Base-by-base conservation (phyloP, 92 coral and sea anemone genomes). In the Diadumene lineata region DNA sequence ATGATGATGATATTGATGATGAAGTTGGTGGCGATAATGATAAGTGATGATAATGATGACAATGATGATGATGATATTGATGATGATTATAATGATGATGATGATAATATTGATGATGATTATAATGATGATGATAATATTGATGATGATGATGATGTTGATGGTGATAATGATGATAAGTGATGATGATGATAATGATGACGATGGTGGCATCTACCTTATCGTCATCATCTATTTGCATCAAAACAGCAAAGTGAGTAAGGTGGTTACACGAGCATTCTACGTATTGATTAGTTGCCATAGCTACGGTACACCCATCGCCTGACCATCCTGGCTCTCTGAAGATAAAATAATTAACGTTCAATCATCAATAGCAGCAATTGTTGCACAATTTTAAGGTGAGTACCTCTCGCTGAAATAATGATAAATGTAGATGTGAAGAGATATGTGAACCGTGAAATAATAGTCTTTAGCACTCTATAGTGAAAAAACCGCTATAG, bases 221-320 rank as follows among this genome's bases (percentile, higher is more conserved):
- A 58, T 74, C 32, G 9, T 60, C 44, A n/a, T 74, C 23, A 2
- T 50, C 28, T 17, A 28, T 23, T 74, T 50, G 69, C 70, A 74
- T 44, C 2, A 74, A 70, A 27, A 74, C 79, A 24, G 79, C 79
- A 62, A 74, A 74, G 25, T 61, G 60, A 26, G 79, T 74, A 26
- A 74, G 44, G 50, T 74, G 79, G 43, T 74, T 74, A 62, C 79
- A 74, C 28, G 79, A 74, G 31, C 79, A 74, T 11, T 60, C 60
- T 7, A 63, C 70, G 70, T 61, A 31, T 15, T 25, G 38, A 1
- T 61, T 65, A 6, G 77, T 72, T 50, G 33, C 60, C 51, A 2
- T 57, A 67, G 28, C 31, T 23, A 61, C 69, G 7, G 31, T 24
- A 29, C 78, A 72, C 3, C 77, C 77, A 8, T 55, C 77, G 56